A percentile compares a stretch with the other conserved stretches of the same genome.
Conservation (phyloP, 2,113 vertebrate species). For the Alectura lathami region DNA sequence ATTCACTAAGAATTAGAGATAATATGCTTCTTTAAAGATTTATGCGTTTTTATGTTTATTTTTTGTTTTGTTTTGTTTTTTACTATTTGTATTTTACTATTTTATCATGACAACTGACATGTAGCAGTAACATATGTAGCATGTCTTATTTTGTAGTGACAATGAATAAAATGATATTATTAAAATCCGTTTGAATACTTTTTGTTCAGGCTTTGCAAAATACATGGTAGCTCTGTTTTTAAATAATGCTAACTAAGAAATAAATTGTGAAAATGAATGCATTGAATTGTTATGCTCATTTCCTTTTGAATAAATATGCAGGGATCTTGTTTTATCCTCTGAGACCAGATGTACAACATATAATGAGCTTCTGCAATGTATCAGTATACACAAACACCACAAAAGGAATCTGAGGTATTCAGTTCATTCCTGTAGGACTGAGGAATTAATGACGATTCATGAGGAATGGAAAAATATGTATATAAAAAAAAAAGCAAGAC, state of each 20-base stretch:
- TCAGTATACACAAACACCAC: background rate
- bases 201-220: background rate
- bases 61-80: background rate
- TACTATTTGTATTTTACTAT: background rate
- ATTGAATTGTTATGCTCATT: background rate
- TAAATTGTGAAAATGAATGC: background rate
- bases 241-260: background rate
- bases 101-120: background rate
- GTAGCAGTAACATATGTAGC: too few relatives aligned
- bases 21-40: fast-evolving
- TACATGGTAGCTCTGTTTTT: background rate
- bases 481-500: background rate
- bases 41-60: background rate
- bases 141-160: background rate
- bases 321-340: background rate
- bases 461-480: background rate
- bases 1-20: background rate
- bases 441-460: too few relatives aligned
- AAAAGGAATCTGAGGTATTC: background rate
- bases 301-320: background rate
- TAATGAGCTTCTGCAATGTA: background rate
- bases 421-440: background rate
- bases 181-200: background rate
- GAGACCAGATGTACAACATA: background rate
- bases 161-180: background rate